Evolutionary conservation across 1,140 invertebrate species (phyloP).

Genomic region (Drosophila virilis): DNA sequence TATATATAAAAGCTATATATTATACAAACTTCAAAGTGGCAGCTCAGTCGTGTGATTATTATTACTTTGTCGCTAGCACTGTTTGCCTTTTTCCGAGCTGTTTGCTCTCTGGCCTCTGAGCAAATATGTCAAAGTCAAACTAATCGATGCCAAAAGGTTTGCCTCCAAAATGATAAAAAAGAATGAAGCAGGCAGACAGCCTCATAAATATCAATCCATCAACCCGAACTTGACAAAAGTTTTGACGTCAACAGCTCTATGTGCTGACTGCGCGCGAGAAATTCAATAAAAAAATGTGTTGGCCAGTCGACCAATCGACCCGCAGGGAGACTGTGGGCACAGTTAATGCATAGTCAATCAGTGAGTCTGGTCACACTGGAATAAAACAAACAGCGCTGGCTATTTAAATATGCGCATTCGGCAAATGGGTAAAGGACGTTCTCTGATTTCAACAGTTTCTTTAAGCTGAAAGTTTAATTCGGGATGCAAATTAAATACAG

Average conservation of each 20-base stretch:
- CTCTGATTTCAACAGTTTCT: not conserved
- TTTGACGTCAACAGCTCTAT: slow-evolving; percentile 30
- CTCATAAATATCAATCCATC: slow-evolving; percentile 53
- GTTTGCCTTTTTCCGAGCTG: slow-evolving; percentile 6
- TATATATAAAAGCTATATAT: not conserved
- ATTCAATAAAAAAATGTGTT: slow-evolving; percentile 32
- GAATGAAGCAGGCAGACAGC: not conserved
- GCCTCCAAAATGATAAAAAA: slow-evolving; percentile 18
- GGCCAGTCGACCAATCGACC: not conserved
- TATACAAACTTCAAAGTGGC: slow-evolving; percentile 28
- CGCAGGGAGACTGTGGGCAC: not conserved
- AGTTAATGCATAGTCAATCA: slow-evolving; percentile 30
- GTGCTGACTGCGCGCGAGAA: slow-evolving; percentile 3
- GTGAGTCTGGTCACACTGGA: slow-evolving; percentile 17
- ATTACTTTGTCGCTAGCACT: slow-evolving; percentile 17
- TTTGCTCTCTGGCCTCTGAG: slow-evolving; percentile 1
- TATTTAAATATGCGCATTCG: slow-evolving; percentile 9
- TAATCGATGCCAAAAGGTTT: slow-evolving; percentile 52
- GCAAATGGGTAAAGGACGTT: not conserved
- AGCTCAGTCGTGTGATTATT: slow-evolving; percentile 14
- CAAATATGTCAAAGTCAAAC: slow-evolving; percentile 50
- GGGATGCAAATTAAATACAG: not conserved
- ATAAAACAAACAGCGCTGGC: slow-evolving; percentile 4
- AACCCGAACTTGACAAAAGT: slow-evolving; percentile 28
- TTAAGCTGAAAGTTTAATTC: not conserved